phyloP scores from a whole-genome alignment of 2,797 vertebrate genomes.

The Liasis olivaceus region DNA sequence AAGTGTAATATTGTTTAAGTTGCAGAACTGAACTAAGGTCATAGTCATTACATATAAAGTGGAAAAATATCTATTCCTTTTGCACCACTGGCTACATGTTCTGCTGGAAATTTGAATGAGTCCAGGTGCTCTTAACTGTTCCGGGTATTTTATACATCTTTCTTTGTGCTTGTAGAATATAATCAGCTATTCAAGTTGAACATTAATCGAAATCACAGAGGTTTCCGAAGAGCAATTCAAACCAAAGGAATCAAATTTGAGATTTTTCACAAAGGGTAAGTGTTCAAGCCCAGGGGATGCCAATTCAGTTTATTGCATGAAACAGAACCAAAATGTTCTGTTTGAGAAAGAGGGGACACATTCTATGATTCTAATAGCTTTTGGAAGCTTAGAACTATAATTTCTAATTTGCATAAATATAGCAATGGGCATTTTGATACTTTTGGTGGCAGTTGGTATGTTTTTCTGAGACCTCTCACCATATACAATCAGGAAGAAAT shows the following conservation, averaged over 20 bases:
- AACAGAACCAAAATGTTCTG: not conserved
- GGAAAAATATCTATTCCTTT: not conserved
- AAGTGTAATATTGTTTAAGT: not conserved
- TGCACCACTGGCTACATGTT: no score
- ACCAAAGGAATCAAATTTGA: conserved; percentile 96
- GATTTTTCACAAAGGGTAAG: conserved; percentile 96
- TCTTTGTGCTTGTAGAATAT: conserved; percentile 77
- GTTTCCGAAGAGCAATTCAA: conserved; percentile 87
- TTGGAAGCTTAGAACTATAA: not conserved
- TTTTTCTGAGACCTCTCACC: not conserved
- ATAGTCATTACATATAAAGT: not conserved
- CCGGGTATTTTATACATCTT: not conserved
- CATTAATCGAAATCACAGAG: conserved; percentile 93
- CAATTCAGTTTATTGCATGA: not conserved
- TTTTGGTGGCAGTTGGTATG: not conserved
- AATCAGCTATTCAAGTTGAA: conserved; percentile 92
- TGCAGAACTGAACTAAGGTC: not conserved
- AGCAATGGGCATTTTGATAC: not conserved
- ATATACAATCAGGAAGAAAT: not conserved
- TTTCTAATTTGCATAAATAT: not conserved
- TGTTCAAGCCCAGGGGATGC: not conserved
- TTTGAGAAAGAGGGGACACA: not conserved
- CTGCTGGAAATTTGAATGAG: not conserved
- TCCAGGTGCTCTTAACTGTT: not conserved
- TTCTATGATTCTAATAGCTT: not conserved